Evolutionary conservation across 2,797 vertebrate genomes (phyloP).

Genomic region (Sebastes melanostomus): DNA sequence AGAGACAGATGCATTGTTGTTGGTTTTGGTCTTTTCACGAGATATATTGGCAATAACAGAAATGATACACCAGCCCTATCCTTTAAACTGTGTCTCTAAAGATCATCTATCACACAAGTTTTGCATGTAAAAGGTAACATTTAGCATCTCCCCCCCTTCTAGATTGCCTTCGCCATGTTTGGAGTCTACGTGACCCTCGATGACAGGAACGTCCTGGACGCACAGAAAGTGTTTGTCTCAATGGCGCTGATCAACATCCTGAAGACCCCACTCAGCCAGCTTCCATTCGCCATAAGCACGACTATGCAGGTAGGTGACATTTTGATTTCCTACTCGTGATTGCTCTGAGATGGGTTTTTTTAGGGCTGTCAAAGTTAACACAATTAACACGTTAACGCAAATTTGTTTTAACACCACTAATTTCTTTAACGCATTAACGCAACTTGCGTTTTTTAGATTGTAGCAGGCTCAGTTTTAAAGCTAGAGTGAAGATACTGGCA

Average conservation of each 20-base stretch:
- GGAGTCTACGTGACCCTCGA: constrained; percentile 90
- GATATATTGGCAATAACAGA: constrained; percentile 24
- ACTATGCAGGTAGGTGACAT: constrained; percentile 86
- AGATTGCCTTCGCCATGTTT: constrained; percentile 95
- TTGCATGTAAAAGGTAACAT: constrained; percentile 12
- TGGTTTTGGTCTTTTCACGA: constrained; percentile 3
- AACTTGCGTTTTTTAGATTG: no score
- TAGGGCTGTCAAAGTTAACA: no score
- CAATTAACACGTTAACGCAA: no score
- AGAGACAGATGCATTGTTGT: constrained; percentile 21
- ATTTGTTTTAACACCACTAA: no score
- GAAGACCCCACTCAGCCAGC: constrained; percentile 93
- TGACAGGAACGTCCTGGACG: constrained; percentile 87
- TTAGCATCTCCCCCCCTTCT: constrained; percentile 2
- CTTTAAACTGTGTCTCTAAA: constrained; percentile 16
- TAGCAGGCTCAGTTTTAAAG: no score
- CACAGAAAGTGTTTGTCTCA: constrained; percentile 97
- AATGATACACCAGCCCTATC: constrained; percentile 6
- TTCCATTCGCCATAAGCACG: constrained; percentile 92
- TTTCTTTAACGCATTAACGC: no score
- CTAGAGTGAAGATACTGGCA: no score
- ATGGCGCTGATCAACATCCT: constrained; percentile 93
- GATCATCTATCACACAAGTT: not conserved
- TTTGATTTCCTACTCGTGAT: not conserved
- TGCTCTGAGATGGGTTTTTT: no score